Percentiles rank a stretch among this genome's conserved stretches.
phyloP scores from a whole-genome alignment of 2,113 vertebrate species.

The Pygathrix nemaeus region DNA sequence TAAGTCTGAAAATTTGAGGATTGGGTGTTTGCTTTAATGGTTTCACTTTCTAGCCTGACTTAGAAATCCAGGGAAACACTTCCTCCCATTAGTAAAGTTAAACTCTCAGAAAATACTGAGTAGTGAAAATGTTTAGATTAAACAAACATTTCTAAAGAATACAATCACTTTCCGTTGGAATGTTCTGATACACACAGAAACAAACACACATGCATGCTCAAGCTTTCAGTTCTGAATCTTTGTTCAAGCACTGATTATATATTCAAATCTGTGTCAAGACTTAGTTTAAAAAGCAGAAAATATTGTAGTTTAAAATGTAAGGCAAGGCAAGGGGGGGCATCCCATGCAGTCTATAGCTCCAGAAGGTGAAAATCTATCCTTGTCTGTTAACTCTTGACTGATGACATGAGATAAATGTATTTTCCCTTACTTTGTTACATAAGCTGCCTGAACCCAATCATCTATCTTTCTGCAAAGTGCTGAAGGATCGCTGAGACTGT shows the following conservation, averaged over 20 bases:
- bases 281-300: conserved; percentile 57
- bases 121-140: conserved; percentile 14
- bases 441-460: conserved; percentile 10
- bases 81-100: not conserved
- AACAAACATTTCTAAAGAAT: conserved; percentile 22
- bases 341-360: not conserved
- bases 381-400: not conserved
- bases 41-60: not conserved
- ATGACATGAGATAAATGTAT: conserved; percentile 18
- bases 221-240: not conserved
- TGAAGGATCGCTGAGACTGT: conserved; percentile 34
- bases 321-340: not conserved
- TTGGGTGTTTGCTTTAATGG: not conserved
- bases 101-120: not conserved
- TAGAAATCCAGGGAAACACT: not conserved
- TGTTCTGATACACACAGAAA: not conserved
- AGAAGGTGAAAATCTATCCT: not conserved
- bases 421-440: conserved; percentile 1
- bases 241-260: not conserved
- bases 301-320: conserved; percentile 35
- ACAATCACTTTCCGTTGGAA: not conserved
- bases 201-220: not conserved
- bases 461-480: conserved; percentile 17
- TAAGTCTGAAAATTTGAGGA: not conserved
- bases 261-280: not conserved